A percentile compares a stretch with the other conserved stretches of the same genome.
Conservation (phyloP, 2,797 vertebrate genomes). For the Paratrypauchen microcephalus region DNA sequence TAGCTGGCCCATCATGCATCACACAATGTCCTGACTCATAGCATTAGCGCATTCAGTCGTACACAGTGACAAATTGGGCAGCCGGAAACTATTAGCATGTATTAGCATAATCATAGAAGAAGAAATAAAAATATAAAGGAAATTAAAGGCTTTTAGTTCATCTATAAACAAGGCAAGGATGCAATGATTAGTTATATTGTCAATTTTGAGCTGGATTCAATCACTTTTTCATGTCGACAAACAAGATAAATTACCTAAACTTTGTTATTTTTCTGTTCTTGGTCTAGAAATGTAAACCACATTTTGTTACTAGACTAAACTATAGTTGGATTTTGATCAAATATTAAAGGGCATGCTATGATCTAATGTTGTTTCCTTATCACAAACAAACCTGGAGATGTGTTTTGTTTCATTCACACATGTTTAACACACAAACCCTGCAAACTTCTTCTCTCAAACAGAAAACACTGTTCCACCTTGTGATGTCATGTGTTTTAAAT, state of each 20-base stretch:
- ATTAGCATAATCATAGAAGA: not conserved
- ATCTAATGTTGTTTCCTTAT: too few species aligned
- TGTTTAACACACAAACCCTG: too few species aligned
- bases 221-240: not conserved
- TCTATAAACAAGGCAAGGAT: not conserved
- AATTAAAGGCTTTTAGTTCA: not conserved
- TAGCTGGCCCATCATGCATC: constrained; percentile 32
- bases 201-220: not conserved
- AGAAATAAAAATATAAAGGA: not conserved
- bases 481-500: too few species aligned
- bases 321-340: too few species aligned
- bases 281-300: too few species aligned
- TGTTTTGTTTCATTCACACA: too few species aligned
- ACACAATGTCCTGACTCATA: constrained; percentile 28
- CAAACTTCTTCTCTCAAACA: too few species aligned
- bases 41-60: constrained; percentile 7
- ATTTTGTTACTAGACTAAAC: too few species aligned
- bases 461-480: too few species aligned
- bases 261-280: too few species aligned
- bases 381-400: too few species aligned
- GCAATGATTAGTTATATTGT: not conserved
- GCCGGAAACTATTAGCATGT: not conserved
- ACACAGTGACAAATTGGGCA: not conserved
- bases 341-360: too few species aligned
- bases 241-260: not conserved